Evolutionary conservation across 2,797 vertebrate species (phyloP), one percentile per base, ranked within the genome.

Genomic region (Brotula barbata): DNA sequence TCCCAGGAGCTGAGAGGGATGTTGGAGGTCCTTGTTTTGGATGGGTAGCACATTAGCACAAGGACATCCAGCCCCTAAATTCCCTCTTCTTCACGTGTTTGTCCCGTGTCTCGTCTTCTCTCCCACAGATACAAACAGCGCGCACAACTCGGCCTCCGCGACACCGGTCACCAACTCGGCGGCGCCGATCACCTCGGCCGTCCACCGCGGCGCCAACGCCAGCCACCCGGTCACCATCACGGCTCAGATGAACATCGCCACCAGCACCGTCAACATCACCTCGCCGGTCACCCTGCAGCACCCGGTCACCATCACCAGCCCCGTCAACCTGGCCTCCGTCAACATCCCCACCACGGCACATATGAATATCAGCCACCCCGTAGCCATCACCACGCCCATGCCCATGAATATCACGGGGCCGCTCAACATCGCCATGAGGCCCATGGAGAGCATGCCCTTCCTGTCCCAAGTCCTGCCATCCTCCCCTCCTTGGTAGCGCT

Each of bases 391-490:
- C 17, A 94, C 94, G 8, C 93, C 94, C 43, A 95, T 95, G 94
- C 87, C 94, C 84, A 95, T 94, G 94, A 97, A 94, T 68, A 88
- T 97, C 85, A 92, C 95, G 0, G 89, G 90, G 44, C 91, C 91
- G 0, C 89, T 92, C 90, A 98, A 98, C 90, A 97, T 98, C 78
- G 93, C 96, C 40, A 97, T 98, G 95, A 91, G 96, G 71, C 89
- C 96, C 19, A 92, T 92, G 90, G 91, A 92, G 13, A 90, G 87
- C 85, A 91, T 92, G 91, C 92, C 95, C 80, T 98, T 98, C 89
- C 94, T 98, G 80, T 95, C 96, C 85, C 96, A 98, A 85, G 95
- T 96, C 78, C 89, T 98, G 91, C 96, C 95, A 73, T 96, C 96
- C 17, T 95, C 95, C 71, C 95, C 96, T 37, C 96, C 95, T 61